These are phyloP conservation scores for Zaprionus kolodkinae DNA, from an alignment of 1,140 invertebrate genomes.

Conservation along the genomic window DNA sequence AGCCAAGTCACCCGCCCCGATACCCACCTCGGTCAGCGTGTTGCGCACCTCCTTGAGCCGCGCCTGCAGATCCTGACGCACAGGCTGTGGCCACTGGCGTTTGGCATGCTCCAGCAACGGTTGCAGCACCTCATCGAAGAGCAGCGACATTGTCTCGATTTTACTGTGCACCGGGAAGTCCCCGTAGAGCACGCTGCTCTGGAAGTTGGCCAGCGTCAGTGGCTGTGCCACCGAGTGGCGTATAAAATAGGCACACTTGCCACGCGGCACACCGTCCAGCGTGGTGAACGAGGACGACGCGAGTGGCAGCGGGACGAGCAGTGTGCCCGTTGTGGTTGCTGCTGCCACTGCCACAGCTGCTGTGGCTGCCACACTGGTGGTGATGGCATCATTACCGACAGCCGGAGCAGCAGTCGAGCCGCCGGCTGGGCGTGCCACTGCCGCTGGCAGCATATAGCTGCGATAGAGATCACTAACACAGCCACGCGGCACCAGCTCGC, in stretches of 20 bases:
- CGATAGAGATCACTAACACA: constrained; percentile 68
- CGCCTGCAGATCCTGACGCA: constrained; percentile 88
- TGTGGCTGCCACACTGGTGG: constrained; percentile 84
- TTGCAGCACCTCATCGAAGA: constrained; percentile 90
- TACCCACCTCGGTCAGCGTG: constrained; percentile 87
- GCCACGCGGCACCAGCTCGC: constrained; percentile 82
- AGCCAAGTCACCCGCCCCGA: background rate
- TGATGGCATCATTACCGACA: constrained; percentile 84
- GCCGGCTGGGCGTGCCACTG: background rate
- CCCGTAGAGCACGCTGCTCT: constrained; percentile 88
- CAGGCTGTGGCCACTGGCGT: constrained; percentile 88
- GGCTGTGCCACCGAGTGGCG: constrained; percentile 85
- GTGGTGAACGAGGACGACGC: constrained; percentile 77
- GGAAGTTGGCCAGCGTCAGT: constrained; percentile 87
- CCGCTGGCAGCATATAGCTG: constrained; percentile 52
- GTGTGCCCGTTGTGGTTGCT: constrained; percentile 56
- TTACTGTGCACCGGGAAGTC: constrained; percentile 89
- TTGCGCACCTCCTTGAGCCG: constrained; percentile 90
- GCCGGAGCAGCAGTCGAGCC: background rate
- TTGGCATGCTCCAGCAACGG: constrained; percentile 88
- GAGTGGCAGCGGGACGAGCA: constrained; percentile 67
- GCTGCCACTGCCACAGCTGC: constrained; percentile 53
- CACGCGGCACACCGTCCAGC: constrained; percentile 84
- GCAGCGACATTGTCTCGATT: constrained; percentile 86
- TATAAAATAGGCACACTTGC: constrained; percentile 89